Evolutionary conservation across 1,140 invertebrate genomes (phyloP).

Genomic region (Calephelis nemesis): DNA sequence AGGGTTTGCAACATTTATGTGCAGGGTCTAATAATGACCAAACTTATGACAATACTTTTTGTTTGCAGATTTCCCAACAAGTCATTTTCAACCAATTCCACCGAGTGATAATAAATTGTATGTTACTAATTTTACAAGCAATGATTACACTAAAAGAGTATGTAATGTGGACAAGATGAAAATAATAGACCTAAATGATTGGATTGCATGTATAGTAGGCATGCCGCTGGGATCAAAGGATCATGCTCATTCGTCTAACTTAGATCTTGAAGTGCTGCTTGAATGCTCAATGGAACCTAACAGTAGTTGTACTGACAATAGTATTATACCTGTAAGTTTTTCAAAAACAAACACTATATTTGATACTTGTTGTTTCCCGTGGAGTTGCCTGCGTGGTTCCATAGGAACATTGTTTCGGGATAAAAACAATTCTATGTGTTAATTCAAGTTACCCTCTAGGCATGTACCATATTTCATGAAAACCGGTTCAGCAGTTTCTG

Average conservation of each 20-base stretch:
- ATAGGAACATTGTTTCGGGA: no score
- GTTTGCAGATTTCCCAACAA: constrained; percentile 4
- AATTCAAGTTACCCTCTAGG: no score
- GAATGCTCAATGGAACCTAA: constrained; percentile 73
- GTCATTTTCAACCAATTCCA: constrained; percentile 40
- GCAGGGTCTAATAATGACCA: no score
- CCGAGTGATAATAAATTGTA: not conserved
- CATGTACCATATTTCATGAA: no score
- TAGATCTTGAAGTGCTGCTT: constrained; percentile 67
- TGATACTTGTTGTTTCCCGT: not conserved
- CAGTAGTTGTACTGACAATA: constrained; percentile 49
- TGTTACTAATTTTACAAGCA: constrained; percentile 3
- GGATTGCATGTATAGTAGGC: constrained; percentile 64
- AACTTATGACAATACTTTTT: not conserved
- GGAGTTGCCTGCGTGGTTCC: no score
- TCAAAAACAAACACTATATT: not conserved
- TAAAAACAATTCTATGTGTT: no score
- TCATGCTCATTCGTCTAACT: constrained; percentile 46
- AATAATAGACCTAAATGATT: constrained; percentile 64
- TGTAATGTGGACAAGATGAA: constrained; percentile 71
- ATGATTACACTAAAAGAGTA: constrained; percentile 46
- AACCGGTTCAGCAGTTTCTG: no score
- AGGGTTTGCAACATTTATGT: no score
- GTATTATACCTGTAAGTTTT: constrained; percentile 56
- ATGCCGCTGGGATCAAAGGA: constrained; percentile 59